These are phyloP conservation scores for Ophonus ardosiacus DNA, from an alignment of 2,888 invertebrate species.

Conservation along the genomic window DNA sequence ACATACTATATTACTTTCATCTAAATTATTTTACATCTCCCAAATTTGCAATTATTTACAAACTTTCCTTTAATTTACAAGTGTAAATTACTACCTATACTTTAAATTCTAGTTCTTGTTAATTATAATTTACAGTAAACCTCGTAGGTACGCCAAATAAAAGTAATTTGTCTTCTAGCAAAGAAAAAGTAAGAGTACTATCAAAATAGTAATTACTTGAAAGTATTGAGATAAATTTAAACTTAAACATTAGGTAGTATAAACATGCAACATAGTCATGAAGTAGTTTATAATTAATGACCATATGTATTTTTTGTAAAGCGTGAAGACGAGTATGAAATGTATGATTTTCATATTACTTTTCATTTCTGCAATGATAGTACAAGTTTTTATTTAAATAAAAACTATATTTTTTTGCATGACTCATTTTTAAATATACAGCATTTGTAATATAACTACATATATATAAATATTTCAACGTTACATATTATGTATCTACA, in stretches of 20 bases:
- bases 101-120: too few relatives aligned
- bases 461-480: too few relatives aligned
- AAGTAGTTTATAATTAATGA: background rate
- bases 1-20: background rate
- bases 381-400: background rate
- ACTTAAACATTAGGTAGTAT: background rate
- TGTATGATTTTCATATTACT: background rate
- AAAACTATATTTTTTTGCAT: too few relatives aligned
- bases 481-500: too few relatives aligned
- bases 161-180: background rate
- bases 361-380: background rate
- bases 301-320: background rate
- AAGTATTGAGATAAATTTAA: background rate
- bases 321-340: background rate
- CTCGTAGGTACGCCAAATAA: background rate
- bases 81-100: background rate
- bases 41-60: background rate
- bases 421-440: too few relatives aligned
- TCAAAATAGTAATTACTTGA: background rate
- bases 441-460: too few relatives aligned
- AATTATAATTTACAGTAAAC: background rate
- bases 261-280: background rate
- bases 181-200: background rate
- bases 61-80: background rate
- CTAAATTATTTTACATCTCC: background rate